A percentile compares a stretch with the other conserved stretches of the same genome.
Evolutionary conservation across 2,797 vertebrate species (phyloP).

Genomic region (Todus mexicanus): DNA sequence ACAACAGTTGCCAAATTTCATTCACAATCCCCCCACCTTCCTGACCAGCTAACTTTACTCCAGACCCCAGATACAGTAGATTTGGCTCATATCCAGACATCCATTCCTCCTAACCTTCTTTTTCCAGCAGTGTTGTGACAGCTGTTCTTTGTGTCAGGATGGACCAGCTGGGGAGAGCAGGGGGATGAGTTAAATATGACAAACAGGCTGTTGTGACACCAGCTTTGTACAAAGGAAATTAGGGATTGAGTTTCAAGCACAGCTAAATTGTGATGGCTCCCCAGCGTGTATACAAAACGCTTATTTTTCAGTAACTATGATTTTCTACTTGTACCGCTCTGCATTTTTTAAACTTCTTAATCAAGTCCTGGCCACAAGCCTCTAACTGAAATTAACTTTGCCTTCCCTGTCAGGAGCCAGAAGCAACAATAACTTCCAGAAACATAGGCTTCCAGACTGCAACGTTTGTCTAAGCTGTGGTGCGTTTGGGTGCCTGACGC

Average conservation of each 20-base stretch:
- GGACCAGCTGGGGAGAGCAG: not conserved
- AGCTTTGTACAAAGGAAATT: not conserved
- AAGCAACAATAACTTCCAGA: not conserved
- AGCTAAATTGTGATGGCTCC: not conserved
- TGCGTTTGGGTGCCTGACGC: not conserved
- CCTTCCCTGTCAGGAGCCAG: not conserved
- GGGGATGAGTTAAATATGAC: not conserved
- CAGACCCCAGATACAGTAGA: not conserved
- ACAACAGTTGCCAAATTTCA: not conserved
- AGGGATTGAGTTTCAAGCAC: not conserved
- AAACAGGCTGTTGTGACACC: not conserved
- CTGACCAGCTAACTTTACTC: not conserved
- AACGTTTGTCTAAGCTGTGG: fast-evolving
- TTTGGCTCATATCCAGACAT: not conserved
- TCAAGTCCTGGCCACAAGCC: not conserved
- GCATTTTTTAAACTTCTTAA: not conserved
- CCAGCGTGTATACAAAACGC: fast-evolving
- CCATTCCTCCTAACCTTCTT: not conserved
- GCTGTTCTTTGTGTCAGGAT: not conserved
- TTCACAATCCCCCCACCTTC: not conserved
- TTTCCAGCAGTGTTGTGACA: not conserved
- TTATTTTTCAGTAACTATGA: not conserved
- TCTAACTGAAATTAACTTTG: not conserved
- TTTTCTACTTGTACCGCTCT: not conserved
- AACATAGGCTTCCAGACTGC: not conserved